Conservation (phyloP, 2,113 vertebrate genomes). For the Callopanchax toddi region DNA sequence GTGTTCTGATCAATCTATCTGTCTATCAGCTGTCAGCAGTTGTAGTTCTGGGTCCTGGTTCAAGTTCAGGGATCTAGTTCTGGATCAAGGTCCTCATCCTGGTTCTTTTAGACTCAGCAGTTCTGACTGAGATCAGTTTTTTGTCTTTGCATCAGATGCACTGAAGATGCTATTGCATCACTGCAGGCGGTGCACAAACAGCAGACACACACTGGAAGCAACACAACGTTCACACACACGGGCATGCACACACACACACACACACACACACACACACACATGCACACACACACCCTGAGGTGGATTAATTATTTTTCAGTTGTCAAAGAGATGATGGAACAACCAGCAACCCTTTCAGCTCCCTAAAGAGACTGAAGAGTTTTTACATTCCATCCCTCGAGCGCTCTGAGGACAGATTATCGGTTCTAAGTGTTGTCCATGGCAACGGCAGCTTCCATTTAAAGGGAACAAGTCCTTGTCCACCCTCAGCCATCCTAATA, state of each 20-base stretch:
- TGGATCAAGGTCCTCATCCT: too few species aligned
- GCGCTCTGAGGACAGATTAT: conserved; percentile 15
- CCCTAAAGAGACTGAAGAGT: conserved; percentile 58
- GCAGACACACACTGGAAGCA: conserved; percentile 22
- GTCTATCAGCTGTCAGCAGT: too few species aligned
- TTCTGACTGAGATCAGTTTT: too few species aligned
- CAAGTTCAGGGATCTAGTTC: too few species aligned
- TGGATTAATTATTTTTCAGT: conserved; percentile 70
- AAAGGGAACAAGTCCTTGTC: too few species aligned
- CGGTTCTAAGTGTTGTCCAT: conserved; percentile 41
- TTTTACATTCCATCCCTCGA: conserved; percentile 41
- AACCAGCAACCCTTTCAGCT: conserved; percentile 61
- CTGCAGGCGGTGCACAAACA: conserved; percentile 38
- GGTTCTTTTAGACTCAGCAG: too few species aligned
- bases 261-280: conserved; percentile 20
- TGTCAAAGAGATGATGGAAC: conserved; percentile 67
- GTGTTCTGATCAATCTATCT: too few species aligned
- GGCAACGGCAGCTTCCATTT: conserved; percentile 6
- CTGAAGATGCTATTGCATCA: conserved; percentile 54
- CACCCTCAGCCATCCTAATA: neutral
- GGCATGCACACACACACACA: conserved; percentile 16
- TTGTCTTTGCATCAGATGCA: too few species aligned
- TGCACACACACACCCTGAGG: conserved; percentile 30
- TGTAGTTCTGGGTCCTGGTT: too few species aligned
- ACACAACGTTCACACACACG: conserved; percentile 20